Conservation (phyloP, 2,113 vertebrate species). For the Speoplatyrhinus poulsoni region DNA sequence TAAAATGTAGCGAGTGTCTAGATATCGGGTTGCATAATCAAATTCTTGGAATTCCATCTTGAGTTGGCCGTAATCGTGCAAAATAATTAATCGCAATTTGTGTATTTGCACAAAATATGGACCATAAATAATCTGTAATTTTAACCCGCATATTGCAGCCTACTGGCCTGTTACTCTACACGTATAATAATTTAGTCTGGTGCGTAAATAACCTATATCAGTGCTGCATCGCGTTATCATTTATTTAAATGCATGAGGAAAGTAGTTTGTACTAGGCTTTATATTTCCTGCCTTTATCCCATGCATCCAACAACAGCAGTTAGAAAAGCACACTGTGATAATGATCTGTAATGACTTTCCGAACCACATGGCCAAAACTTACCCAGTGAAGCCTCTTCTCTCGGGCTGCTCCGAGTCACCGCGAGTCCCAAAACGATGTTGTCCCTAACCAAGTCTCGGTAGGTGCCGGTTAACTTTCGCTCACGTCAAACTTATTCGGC, state of each 20-base stretch:
- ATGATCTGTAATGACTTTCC: not conserved
- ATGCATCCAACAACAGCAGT: not conserved
- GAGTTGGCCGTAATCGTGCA: conserved; percentile 46
- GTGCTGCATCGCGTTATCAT: too few species aligned
- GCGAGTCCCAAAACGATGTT: not conserved
- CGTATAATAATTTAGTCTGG: too few species aligned
- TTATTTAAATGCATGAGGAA: too few species aligned
- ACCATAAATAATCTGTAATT: too few species aligned
- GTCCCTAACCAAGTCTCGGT: not conserved
- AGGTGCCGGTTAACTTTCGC: not conserved
- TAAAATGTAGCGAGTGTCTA: conserved; percentile 34
- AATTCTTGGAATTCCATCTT: conserved; percentile 88
- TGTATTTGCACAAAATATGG: too few species aligned
- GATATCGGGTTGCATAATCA: conserved; percentile 85
- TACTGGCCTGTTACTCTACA: too few species aligned
- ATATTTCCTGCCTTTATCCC: too few species aligned
- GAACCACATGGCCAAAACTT: not conserved
- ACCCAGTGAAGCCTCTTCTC: not conserved
- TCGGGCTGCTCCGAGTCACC: not conserved
- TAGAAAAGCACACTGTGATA: not conserved
- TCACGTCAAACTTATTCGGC: conserved; percentile 36
- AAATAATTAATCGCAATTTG: too few species aligned
- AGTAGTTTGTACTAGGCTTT: too few species aligned
- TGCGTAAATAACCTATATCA: too few species aligned
- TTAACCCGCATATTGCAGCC: too few species aligned